Base-by-base conservation (phyloP, 2,888 invertebrate genomes). In the Drosophila pseudotalamancana region DNA sequence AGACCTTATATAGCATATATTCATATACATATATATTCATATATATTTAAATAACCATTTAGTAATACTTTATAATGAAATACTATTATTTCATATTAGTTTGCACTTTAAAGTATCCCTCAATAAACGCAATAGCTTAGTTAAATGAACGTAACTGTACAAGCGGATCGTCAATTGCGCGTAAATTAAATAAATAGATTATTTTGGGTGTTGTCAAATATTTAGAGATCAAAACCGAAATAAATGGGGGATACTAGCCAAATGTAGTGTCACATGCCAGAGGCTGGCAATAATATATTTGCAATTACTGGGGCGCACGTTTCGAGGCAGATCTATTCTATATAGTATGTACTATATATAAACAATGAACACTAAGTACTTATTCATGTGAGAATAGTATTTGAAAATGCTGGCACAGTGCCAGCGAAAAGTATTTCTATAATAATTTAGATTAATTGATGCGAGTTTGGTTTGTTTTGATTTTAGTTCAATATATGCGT, bases 361-460 rank as follows among this genome's bases (percentile, higher is more conserved):
- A 59, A 43, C 19, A 29, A 68, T 53, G 53, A 34, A 42, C 21
- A 60, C 16, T 18, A 18, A 46, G 42, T 34, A 27, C 16, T 18
- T 14, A 45, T 25, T 43, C 12, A 31, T 27, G 14, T 21, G 50
- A 12, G 34, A 68, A 62, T 51, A 32, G 16, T 53, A 50, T 40
- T 53, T 39, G 6, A 56, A 63, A 40, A 21, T 50, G 21, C 39
- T 65, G 72, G 72, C 54, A 37, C 2, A 5, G 0, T 11, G 72
- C 66, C 66, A 66, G 16, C 14, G 4, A 40, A 71, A 50, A 54
- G 40, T 48, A 48, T 50, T 40, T 45, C 43, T 48, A 6, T 18
- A 45, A 45, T 57, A 39, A 48, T 55, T 54, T 14, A 49, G 19
- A 53, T 37, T 35, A 72, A 45, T 64, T 64, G 43, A 49, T 51